phyloP scores from a whole-genome alignment of 2,888 invertebrate genomes.

The Morpho deidamia region DNA sequence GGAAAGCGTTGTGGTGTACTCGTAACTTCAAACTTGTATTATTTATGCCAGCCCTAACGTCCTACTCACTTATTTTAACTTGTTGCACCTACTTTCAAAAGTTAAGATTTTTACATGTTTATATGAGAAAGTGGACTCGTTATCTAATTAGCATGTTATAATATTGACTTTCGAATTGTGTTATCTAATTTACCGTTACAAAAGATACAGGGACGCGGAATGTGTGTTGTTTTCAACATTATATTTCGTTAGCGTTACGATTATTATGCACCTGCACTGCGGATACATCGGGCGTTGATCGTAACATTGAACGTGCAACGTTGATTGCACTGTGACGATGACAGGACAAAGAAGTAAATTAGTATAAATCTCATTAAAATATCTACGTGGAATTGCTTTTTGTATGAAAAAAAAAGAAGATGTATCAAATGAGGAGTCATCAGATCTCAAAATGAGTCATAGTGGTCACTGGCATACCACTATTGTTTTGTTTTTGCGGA shows the following conservation, averaged over 20 bases:
- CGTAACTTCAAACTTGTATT: background rate
- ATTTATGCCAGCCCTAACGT: conserved; percentile 19
- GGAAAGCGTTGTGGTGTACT: background rate
- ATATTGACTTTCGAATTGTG: conserved; percentile 36
- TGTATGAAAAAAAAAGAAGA: conserved; percentile 38
- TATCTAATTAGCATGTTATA: conserved; percentile 45
- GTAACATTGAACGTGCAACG: conserved; percentile 21
- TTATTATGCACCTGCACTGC: conserved; percentile 71
- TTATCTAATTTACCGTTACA: conserved; percentile 63
- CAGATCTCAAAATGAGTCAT: conserved; percentile 69
- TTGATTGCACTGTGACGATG: conserved; percentile 42
- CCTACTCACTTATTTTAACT: conserved; percentile 26
- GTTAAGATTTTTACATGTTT: conserved; percentile 51
- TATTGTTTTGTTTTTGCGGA: conserved; percentile 68
- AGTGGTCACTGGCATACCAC: conserved; percentile 45
- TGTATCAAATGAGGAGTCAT: conserved; percentile 42
- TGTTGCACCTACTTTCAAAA: conserved; percentile 64
- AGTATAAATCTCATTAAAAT: conserved; percentile 47
- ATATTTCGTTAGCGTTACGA: conserved; percentile 48
- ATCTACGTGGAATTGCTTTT: conserved; percentile 43
- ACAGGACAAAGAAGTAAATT: conserved; percentile 41
- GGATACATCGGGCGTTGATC: conserved; percentile 31
- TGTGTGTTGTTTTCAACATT: conserved; percentile 46
- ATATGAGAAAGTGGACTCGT: conserved; percentile 59
- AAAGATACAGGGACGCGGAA: conserved; percentile 48